Conservation (phyloP, 2,888 invertebrate species). For the Chouioia cunea region DNA sequence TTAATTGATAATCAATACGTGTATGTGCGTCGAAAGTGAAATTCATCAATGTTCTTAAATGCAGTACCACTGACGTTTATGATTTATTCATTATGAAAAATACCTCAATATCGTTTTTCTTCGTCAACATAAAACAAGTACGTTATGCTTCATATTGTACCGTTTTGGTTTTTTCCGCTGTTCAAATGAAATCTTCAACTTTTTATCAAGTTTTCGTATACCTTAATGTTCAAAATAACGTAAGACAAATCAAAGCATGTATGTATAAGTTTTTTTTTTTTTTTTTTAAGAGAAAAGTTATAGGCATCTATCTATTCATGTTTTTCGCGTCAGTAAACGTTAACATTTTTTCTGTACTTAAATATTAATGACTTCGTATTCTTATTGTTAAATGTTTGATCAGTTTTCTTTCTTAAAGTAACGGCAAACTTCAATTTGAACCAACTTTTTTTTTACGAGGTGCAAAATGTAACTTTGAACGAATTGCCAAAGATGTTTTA, state of each 20-base stretch:
- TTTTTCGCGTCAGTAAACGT: constrained; percentile 40
- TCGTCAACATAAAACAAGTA: constrained; percentile 18
- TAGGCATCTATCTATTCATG: constrained; percentile 28
- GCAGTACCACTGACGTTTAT: constrained; percentile 35
- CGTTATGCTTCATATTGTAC: constrained; percentile 26
- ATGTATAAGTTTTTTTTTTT: constrained; percentile 34
- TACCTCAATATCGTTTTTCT: constrained; percentile 33
- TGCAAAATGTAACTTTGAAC: constrained; percentile 48
- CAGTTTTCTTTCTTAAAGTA: constrained; percentile 28
- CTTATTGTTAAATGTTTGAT: constrained; percentile 22
- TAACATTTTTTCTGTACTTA: constrained; percentile 39
- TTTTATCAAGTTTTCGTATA: constrained; percentile 14
- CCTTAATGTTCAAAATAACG: constrained; percentile 32
- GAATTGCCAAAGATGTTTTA: constrained; percentile 64
- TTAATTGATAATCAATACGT: constrained; percentile 8
- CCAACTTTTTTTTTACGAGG: constrained; percentile 29
- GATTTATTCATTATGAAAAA: not conserved
- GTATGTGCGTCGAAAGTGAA: constrained; percentile 21
- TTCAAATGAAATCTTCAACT: constrained; percentile 22
- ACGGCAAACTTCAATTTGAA: constrained; percentile 21
- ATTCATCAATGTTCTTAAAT: constrained; percentile 32
- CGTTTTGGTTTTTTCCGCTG: constrained; percentile 24
- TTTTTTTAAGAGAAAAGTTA: constrained; percentile 36
- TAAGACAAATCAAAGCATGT: constrained; percentile 29
- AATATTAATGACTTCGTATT: constrained; percentile 29